Conservation (phyloP, 2,888 invertebrate species). For the Drosophila merina region DNA sequence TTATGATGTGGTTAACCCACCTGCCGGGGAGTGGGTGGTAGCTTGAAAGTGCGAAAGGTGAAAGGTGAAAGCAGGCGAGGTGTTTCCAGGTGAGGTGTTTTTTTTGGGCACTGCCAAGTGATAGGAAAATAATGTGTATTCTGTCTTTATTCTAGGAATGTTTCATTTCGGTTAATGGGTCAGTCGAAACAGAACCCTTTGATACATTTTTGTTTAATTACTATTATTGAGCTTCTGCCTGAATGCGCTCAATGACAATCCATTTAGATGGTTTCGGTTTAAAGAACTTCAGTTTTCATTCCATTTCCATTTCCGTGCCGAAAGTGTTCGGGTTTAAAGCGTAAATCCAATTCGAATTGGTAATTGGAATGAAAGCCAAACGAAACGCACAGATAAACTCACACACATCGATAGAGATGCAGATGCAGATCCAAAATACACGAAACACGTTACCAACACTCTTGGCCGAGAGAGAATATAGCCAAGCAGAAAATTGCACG, state of each 20-base stretch:
- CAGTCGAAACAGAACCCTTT: too few species aligned
- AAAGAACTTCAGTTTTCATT: slow-evolving; percentile 1
- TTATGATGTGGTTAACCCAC: slow-evolving; percentile 40
- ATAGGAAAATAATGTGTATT: slow-evolving; percentile 8
- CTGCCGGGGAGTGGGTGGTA: neutral
- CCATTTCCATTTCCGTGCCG: neutral
- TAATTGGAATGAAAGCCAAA: slow-evolving; percentile 65
- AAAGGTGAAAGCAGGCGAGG: slow-evolving; percentile 11
- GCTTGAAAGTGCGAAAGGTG: neutral
- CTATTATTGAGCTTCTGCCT: too few species aligned
- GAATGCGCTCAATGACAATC: too few species aligned
- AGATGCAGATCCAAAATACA: slow-evolving; percentile 12
- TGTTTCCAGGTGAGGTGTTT: slow-evolving; percentile 30
- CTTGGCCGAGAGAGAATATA: slow-evolving; percentile 20
- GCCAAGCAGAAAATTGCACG: slow-evolving; percentile 54
- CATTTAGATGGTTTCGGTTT: slow-evolving; percentile 7
- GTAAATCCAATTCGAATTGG: slow-evolving; percentile 72
- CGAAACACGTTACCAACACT: slow-evolving; percentile 55
- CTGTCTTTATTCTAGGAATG: neutral
- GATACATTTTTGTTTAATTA: too few species aligned
- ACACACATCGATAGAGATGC: slow-evolving; percentile 6
- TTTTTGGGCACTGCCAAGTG: neutral
- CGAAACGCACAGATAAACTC: slow-evolving; percentile 23
- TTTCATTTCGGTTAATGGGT: neutral
- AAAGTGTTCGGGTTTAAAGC: slow-evolving; percentile 52